These are phyloP conservation scores for Ara ararauna DNA, from an alignment of 2,797 vertebrate genomes.

Conservation along the genomic window DNA sequence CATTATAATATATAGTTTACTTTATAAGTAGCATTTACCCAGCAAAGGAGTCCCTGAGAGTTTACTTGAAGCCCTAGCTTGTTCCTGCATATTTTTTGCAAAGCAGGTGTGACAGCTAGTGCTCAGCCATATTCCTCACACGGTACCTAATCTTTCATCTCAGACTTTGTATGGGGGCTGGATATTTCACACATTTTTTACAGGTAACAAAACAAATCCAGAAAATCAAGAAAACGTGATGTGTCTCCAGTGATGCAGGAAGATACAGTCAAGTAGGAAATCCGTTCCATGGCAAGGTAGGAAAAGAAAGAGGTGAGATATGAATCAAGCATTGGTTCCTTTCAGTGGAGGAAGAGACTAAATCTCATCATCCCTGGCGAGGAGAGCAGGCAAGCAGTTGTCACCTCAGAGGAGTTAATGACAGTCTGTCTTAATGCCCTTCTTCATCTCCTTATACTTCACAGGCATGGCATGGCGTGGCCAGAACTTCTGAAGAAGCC, in stretches of 20 bases:
- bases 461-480: background rate
- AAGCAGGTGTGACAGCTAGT: background rate
- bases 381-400: background rate
- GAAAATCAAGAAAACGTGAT: background rate
- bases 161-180: background rate
- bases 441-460: background rate
- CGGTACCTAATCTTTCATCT: background rate
- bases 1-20: too few relatives aligned
- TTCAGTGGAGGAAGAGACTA: background rate
- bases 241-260: background rate
- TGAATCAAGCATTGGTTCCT: background rate
- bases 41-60: background rate
- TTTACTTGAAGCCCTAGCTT: background rate
- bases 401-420: background rate
- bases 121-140: background rate
- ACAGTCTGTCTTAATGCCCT: background rate
- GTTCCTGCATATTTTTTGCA: background rate
- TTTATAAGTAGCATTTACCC: background rate
- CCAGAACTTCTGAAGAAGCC: background rate
- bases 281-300: background rate
- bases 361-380: accelerated
- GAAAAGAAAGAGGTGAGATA: background rate
- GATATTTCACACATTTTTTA: background rate
- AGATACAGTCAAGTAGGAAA: background rate
- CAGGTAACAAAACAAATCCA: background rate